Evolutionary conservation across 1,140 invertebrate genomes (phyloP).

Genomic region (Penaeus vannamei): DNA sequence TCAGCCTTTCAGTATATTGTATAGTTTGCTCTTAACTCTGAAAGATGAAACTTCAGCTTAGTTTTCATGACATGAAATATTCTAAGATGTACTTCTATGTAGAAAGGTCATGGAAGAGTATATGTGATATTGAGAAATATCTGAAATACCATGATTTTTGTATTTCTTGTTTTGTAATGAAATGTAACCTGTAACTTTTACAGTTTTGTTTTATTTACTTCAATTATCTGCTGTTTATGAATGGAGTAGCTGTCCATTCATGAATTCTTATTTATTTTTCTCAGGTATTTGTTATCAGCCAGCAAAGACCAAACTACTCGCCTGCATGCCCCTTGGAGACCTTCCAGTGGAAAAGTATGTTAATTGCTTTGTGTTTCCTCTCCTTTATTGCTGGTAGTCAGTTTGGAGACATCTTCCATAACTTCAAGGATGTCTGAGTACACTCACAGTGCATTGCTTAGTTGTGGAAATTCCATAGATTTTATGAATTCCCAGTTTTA

Average conservation of each 20-base stretch:
- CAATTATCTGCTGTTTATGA: not conserved
- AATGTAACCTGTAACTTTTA: not conserved
- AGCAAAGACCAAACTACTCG: constrained; percentile 92
- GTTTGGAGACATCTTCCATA: too few species aligned
- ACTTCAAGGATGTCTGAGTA: too few species aligned
- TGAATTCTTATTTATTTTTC: not conserved
- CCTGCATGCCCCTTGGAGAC: constrained; percentile 86
- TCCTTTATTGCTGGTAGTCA: too few species aligned
- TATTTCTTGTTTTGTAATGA: not conserved
- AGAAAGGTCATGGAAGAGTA: too few species aligned
- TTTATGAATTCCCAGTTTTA: too few species aligned
- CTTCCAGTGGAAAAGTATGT: not conserved
- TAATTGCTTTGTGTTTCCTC: not conserved
- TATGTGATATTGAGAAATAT: not conserved
- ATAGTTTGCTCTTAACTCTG: too few species aligned
- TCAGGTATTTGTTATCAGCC: constrained; percentile 78
- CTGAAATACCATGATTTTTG: not conserved
- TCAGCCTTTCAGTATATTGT: too few species aligned
- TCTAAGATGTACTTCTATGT: too few species aligned
- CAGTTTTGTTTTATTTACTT: not conserved
- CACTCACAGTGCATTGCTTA: too few species aligned
- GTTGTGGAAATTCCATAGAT: too few species aligned
- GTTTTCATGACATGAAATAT: too few species aligned
- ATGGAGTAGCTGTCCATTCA: not conserved
- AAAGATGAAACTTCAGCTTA: too few species aligned